phyloP scores from a whole-genome alignment of 2,113 vertebrate genomes.

The Apus apus region DNA sequence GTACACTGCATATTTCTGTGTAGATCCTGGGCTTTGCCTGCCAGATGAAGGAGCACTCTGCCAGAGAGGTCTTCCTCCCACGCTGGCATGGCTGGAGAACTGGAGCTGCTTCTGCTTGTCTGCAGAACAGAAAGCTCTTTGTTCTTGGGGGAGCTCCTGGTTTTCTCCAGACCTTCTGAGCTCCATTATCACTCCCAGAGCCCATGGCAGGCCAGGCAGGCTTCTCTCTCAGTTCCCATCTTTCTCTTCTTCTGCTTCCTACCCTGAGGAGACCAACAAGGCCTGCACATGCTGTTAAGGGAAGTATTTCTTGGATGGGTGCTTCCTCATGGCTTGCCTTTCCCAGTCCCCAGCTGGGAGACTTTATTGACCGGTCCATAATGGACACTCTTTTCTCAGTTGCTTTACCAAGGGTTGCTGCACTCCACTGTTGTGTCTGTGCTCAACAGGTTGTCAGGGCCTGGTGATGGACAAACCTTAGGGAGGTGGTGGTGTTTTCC shows the following conservation, averaged over 20 bases:
- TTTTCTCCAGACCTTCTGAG: not conserved
- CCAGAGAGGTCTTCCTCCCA: slow-evolving; percentile 41
- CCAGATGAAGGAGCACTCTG: not conserved
- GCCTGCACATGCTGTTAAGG: not conserved
- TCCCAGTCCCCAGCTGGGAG: not conserved
- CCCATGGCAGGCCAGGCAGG: not conserved
- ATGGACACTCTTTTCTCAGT: not conserved
- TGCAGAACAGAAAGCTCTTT: not conserved
- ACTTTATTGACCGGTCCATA: not conserved
- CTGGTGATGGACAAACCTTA: not conserved
- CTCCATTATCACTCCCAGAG: not conserved
- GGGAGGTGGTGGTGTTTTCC: fast-evolving
- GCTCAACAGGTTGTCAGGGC: not conserved
- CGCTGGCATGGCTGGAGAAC: not conserved
- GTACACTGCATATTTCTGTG: not conserved
- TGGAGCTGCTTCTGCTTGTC: not conserved
- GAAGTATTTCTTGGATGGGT: not conserved
- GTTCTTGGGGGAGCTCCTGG: not conserved
- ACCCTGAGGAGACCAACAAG: not conserved
- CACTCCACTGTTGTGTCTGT: not conserved
- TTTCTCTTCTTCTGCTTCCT: not conserved
- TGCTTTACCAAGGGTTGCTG: not conserved
- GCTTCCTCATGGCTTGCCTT: not conserved
- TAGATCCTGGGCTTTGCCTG: not conserved
- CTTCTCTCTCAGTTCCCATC: not conserved